These are phyloP conservation scores for Megalops cyprinoides DNA, from an alignment of 2,797 vertebrate species.

Conservation along the genomic window DNA sequence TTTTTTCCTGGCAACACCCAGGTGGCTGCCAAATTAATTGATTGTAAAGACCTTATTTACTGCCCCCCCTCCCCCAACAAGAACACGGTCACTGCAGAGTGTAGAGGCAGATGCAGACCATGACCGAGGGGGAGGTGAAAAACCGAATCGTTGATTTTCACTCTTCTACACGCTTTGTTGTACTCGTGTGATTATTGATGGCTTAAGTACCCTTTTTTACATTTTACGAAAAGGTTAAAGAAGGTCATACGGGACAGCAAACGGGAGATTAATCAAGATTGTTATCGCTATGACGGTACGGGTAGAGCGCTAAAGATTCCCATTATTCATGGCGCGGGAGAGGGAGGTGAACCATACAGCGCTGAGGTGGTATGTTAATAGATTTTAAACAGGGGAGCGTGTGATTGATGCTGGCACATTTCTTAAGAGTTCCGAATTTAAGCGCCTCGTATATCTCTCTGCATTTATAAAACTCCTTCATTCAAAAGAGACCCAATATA, in stretches of 20 bases:
- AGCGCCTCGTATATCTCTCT: slow-evolving; percentile 39
- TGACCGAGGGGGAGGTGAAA: too few species aligned
- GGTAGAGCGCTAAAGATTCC: slow-evolving; percentile 58
- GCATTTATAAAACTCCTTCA: slow-evolving; percentile 18
- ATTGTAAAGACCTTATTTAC: background rate
- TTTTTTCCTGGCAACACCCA: background rate
- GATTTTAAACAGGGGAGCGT: slow-evolving; percentile 52
- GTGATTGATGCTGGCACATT: slow-evolving; percentile 45
- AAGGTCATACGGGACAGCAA: slow-evolving; percentile 10
- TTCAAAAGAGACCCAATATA: background rate
- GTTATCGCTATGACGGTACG: slow-evolving; percentile 60
- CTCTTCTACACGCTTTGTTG: background rate
- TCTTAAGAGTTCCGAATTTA: slow-evolving; percentile 37
- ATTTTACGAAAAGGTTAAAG: slow-evolving; percentile 30
- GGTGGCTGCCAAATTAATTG: background rate
- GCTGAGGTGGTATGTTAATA: slow-evolving; percentile 60
- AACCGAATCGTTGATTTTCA: background rate
- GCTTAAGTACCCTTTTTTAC: slow-evolving; percentile 17
- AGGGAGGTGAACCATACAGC: slow-evolving; percentile 58
- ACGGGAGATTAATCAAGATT: slow-evolving; percentile 67
- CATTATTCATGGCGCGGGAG: slow-evolving; percentile 71
- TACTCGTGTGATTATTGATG: slow-evolving; percentile 19
- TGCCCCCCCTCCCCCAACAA: too few species aligned
- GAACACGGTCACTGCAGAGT: background rate
- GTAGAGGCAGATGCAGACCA: background rate